Evolutionary conservation across 2,113 vertebrate genomes (phyloP), one percentile per base, ranked within the genome.

Genomic region (Pogona vitticeps): DNA sequence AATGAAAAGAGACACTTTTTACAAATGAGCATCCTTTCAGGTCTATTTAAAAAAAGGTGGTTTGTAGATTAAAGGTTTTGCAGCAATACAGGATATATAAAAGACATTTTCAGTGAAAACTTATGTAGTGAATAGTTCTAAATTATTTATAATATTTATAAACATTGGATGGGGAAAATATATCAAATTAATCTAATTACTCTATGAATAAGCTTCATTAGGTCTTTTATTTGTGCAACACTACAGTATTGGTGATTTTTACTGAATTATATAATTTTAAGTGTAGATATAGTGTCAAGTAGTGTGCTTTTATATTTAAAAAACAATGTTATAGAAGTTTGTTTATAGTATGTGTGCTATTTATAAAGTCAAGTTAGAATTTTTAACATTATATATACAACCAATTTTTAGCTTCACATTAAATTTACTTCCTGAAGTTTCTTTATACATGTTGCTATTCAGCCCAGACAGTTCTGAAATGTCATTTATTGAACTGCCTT

Each of bases 51-150:
- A 85, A 52, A 52, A 26, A 91, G 82, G 86, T 84, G 89, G 82
- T 87, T 90, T 88, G 88, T 92, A 93, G 73, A 92, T 94, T 92
- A 91, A 89, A 89, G 80, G 77, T 88, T 90, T 91, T 89, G 85
- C 76, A 82, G 68, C 82, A 88, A 89, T 91, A 94, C 79, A 38
- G 83, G 31, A 52, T 5, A 52, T 52, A 46, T 58, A 2, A 40
- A 40, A 17, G 31, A 38, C 90, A 38, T 71, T 63, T 92, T 58
- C 93, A 88, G 84, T 65, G 77, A 28, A 77, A 87, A 94, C 77
- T 82, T 83, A 76, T 21, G 23, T 31, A 81, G 33, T 40, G 89
- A 89, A 77, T 86, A 88, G 85, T 81, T 58, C 83, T 87, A 77
- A 84, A 77, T 85, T 91, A 91, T 83, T 85, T 89, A 90, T 59